A percentile compares a stretch with the other conserved stretches of the same genome.
Evolutionary conservation across 1,140 invertebrate genomes (phyloP).

Genomic region (Oryzaephilus surinamensis): DNA sequence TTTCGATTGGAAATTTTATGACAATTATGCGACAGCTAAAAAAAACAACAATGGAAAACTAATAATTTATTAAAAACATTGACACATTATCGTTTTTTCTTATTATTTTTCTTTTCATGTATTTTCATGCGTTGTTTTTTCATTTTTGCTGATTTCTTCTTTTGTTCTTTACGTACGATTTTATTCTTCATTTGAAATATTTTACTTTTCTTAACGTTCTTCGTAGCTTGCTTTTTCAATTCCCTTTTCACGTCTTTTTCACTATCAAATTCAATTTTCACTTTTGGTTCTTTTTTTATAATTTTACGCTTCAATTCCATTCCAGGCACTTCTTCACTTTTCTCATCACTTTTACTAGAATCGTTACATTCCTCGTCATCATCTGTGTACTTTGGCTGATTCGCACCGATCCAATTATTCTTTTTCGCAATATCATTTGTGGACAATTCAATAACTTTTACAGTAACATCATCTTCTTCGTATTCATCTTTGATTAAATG

Average conservation of each 20-base stretch:
- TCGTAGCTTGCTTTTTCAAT: slow-evolving; percentile 54
- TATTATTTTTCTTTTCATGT: too few relatives aligned
- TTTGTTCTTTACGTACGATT: slow-evolving; percentile 49
- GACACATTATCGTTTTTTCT: too few relatives aligned
- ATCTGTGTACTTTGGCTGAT: slow-evolving; percentile 41
- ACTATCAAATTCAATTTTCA: slow-evolving; percentile 37
- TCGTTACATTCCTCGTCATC: slow-evolving; percentile 32
- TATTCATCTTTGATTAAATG: slow-evolving; percentile 55
- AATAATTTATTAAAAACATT: neutral
- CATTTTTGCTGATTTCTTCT: slow-evolving; percentile 40
- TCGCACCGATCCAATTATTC: slow-evolving; percentile 58
- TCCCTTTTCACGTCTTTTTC: slow-evolving; percentile 54
- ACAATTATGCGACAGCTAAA: too few relatives aligned
- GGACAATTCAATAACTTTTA: slow-evolving; percentile 62
- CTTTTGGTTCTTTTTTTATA: slow-evolving; percentile 16
- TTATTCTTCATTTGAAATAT: slow-evolving; percentile 60
- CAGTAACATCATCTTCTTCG: slow-evolving; percentile 61
- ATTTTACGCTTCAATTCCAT: slow-evolving; percentile 42
- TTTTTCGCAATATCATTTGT: slow-evolving; percentile 50
- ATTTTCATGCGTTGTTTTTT: slow-evolving; percentile 25
- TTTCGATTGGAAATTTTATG: too few relatives aligned
- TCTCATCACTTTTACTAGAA: slow-evolving; percentile 27
- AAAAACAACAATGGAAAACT: slow-evolving; percentile 2
- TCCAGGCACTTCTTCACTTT: slow-evolving; percentile 42
- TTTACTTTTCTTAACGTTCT: slow-evolving; percentile 60